Percentiles rank a stretch among this genome's conserved stretches.
Evolutionary conservation across 2,888 invertebrate genomes (phyloP).

Genomic region (Phalera bucephala): DNA sequence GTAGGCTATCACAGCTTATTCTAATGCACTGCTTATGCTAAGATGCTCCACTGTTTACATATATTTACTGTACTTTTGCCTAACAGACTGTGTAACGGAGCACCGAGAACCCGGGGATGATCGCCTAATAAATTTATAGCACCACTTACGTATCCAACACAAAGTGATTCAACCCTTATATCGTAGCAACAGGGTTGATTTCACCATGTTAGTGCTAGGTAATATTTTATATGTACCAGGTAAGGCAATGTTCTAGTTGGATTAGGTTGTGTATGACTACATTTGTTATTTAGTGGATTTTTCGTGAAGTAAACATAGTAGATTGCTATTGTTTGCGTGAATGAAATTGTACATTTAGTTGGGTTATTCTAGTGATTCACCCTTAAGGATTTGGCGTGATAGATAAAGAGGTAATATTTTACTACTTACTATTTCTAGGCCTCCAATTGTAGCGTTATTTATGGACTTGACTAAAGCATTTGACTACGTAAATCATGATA

Average conservation of each 20-base stretch:
- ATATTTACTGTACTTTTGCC: too few relatives aligned
- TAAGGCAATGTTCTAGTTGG: slow-evolving; percentile 31
- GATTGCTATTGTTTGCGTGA: neutral
- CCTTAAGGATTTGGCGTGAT: too few relatives aligned
- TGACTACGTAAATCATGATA: too few relatives aligned
- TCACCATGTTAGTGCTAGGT: slow-evolving; percentile 5
- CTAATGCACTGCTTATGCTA: too few relatives aligned
- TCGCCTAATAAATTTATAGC: slow-evolving; percentile 46
- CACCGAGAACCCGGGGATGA: slow-evolving; percentile 31
- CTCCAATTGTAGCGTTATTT: too few relatives aligned
- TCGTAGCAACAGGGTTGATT: slow-evolving; percentile 1
- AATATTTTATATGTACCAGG: slow-evolving; percentile 33
- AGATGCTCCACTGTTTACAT: too few relatives aligned
- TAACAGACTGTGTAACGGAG: slow-evolving; percentile 44
- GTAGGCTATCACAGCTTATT: too few relatives aligned
- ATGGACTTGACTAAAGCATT: too few relatives aligned
- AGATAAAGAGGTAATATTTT: too few relatives aligned
- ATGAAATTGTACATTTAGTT: neutral
- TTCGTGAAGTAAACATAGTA: neutral
- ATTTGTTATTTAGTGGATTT: slow-evolving; percentile 24
- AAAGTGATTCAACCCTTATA: slow-evolving; percentile 19
- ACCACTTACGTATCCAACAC: slow-evolving; percentile 17
- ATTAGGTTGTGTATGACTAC: slow-evolving; percentile 28
- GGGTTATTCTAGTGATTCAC: too few relatives aligned
- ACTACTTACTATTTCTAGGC: too few relatives aligned